Conservation (phyloP, 2,797 vertebrate genomes). For the Enoplosus armatus region DNA sequence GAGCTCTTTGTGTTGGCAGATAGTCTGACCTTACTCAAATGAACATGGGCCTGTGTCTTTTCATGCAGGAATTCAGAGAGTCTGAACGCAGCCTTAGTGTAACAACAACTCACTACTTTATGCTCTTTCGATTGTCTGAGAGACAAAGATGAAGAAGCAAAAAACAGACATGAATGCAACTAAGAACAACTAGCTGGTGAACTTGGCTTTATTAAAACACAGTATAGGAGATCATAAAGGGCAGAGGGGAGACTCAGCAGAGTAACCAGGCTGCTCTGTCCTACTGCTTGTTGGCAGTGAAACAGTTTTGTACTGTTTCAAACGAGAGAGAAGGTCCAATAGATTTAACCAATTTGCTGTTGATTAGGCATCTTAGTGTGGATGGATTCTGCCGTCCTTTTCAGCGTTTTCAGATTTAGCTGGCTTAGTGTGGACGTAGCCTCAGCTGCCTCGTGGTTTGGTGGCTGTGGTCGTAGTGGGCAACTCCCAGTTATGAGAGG, state of each 20-base stretch:
- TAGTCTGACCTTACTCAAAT: neutral
- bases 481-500: constrained; percentile 25
- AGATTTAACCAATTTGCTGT: neutral
- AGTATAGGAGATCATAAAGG: neutral
- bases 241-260: neutral
- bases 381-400: neutral
- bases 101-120: constrained; percentile 13
- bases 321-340: neutral
- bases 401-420: constrained; percentile 6
- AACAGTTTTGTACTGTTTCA: neutral
- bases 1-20: neutral
- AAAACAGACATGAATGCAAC: neutral
- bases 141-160: neutral
- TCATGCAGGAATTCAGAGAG: neutral
- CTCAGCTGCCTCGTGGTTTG: constrained; percentile 30
- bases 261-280: neutral
- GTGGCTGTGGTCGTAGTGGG: constrained; percentile 37
- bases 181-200: neutral
- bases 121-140: neutral
- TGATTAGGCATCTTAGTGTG: neutral
- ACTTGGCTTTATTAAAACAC: neutral
- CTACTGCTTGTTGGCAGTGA: constrained; percentile 1
- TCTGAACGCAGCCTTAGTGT: constrained; percentile 1
- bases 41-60: neutral
- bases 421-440: neutral